These are phyloP conservation scores for Polydrusus cervinus DNA, from an alignment of 2,888 invertebrate species.

Conservation along the genomic window DNA sequence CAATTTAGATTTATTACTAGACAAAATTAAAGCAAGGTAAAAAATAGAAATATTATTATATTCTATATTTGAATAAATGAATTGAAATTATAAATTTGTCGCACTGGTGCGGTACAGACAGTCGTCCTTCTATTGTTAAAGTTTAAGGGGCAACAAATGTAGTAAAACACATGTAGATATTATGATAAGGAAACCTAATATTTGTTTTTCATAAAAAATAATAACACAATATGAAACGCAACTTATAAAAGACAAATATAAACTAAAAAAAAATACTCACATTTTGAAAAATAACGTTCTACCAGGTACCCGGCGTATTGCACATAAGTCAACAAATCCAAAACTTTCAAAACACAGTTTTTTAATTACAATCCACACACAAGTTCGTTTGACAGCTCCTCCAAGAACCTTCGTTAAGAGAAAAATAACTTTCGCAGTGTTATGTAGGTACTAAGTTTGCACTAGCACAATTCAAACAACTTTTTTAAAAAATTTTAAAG, in stretches of 20 bases:
- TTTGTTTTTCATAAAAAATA: no score
- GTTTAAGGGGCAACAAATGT: no score
- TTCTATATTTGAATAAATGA: no score
- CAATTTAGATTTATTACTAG: no score
- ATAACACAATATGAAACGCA: neutral
- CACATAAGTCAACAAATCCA: conserved; percentile 22
- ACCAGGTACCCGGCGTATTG: conserved; percentile 14
- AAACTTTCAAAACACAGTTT: conserved; percentile 14
- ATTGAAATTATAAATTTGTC: no score
- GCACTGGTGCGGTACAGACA: no score
- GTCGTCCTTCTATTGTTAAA: no score
- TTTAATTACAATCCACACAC: conserved; percentile 3
- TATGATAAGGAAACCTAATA: no score
- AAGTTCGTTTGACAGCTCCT: no score
- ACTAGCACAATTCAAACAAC: conserved; percentile 11
- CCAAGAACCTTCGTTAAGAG: neutral
- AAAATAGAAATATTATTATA: no score
- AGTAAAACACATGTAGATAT: no score
- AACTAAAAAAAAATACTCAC: conserved; percentile 6
- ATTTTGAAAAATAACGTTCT: neutral
- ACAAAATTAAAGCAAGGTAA: no score
- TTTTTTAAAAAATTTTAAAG: neutral
- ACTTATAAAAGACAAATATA: neutral
- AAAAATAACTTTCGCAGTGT: neutral
- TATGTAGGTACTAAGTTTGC: neutral